Conservation (phyloP, 2,797 vertebrate genomes). For the Spheniscus humboldti region DNA sequence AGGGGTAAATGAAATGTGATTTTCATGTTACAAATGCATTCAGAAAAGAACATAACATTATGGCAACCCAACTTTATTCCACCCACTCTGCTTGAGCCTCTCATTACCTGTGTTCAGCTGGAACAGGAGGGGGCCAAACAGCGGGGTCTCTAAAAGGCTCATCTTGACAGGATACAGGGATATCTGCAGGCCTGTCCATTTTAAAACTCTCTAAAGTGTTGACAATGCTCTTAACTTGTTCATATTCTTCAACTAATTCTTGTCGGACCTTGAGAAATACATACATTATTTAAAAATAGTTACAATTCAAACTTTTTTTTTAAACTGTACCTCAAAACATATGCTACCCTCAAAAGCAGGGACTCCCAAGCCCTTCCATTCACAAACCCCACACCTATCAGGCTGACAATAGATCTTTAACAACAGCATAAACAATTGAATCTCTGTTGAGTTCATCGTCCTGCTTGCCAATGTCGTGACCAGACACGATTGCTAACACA, state of each 20-base stretch:
- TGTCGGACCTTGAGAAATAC: slow-evolving; percentile 83
- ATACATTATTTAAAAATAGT: neutral
- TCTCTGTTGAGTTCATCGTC: neutral
- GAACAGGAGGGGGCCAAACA: slow-evolving; percentile 93
- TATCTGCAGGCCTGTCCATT: slow-evolving; percentile 84
- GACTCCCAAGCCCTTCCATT: neutral
- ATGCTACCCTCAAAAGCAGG: neutral
- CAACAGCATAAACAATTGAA: neutral
- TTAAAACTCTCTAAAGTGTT: slow-evolving; percentile 92
- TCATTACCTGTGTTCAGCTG: slow-evolving; percentile 91
- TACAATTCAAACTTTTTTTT: neutral
- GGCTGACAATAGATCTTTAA: neutral
- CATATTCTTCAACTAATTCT: slow-evolving; percentile 91
- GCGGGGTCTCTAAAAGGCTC: slow-evolving; percentile 83
- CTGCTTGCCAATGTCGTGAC: neutral
- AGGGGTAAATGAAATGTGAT: neutral
- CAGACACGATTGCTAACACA: neutral
- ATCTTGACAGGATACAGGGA: slow-evolving; percentile 80
- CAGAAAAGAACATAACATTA: neutral
- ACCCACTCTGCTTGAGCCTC: neutral
- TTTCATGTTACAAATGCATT: neutral
- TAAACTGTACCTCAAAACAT: neutral
- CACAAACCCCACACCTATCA: neutral
- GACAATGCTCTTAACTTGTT: slow-evolving; percentile 92
- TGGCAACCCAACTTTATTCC: neutral